Evolutionary conservation across 2,888 invertebrate genomes (phyloP).

Genomic region (Dendrolimus houi): DNA sequence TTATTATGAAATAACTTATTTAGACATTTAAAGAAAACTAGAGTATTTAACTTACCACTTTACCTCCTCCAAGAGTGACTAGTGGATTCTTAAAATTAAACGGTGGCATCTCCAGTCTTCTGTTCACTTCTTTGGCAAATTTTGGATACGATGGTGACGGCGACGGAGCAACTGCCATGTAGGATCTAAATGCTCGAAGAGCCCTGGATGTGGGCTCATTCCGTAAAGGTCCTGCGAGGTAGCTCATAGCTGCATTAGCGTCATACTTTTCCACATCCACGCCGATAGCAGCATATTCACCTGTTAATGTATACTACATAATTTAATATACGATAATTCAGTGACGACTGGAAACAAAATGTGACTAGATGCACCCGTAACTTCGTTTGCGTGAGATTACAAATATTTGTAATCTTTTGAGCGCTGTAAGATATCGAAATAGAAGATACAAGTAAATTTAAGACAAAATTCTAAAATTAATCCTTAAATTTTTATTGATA

Average conservation of each 20-base stretch:
- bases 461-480: no score
- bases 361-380: no score
- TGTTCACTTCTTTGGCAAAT: conserved; percentile 87
- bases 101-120: conserved; percentile 88
- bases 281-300: conserved; percentile 96
- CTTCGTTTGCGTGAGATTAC: no score
- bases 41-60: conserved; percentile 74
- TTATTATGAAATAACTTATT: no score
- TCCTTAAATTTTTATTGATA: no score
- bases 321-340: no score
- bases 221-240: conserved; percentile 85
- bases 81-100: conserved; percentile 92
- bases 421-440: no score
- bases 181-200: conserved; percentile 85
- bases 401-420: no score
- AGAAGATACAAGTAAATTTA: no score
- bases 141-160: conserved; percentile 82
- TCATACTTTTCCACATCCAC: conserved; percentile 94
- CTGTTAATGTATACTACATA: conserved; percentile 45
- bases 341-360: no score
- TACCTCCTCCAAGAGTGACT: conserved; percentile 81
- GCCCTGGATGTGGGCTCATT: conserved; percentile 78
- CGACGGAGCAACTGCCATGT: conserved; percentile 89
- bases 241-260: conserved; percentile 83
- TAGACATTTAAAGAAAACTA: no score